Conservation (phyloP, 2,888 invertebrate genomes). For the Microctonus brassicae region DNA sequence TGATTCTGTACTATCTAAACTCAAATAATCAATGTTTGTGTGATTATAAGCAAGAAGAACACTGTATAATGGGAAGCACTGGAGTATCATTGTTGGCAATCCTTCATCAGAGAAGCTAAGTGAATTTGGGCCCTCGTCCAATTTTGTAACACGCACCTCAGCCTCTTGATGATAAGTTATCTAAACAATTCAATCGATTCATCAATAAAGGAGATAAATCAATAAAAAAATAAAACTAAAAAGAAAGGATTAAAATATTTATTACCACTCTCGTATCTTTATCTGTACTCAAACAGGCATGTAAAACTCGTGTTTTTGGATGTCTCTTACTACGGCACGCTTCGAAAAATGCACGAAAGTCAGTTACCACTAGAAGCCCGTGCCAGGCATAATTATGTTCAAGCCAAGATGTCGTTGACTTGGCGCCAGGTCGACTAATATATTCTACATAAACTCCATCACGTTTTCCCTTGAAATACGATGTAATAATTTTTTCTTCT, state of each 20-base stretch:
- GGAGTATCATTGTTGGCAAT: conserved; percentile 75
- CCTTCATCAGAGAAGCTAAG: conserved; percentile 61
- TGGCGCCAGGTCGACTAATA: conserved; percentile 73
- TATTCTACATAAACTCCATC: conserved; percentile 65
- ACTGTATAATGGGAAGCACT: conserved; percentile 88
- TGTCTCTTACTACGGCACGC: conserved; percentile 70
- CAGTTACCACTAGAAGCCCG: conserved; percentile 83
- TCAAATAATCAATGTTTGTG: conserved; percentile 78
- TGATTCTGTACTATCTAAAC: conserved; percentile 72
- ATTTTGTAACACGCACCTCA: conserved; percentile 66
- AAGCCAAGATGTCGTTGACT: conserved; percentile 81
- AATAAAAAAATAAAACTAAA: not conserved
- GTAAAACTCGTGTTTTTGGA: conserved; percentile 75
- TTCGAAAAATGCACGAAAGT: conserved; percentile 82
- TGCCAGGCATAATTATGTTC: conserved; percentile 81
- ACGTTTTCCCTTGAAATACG: conserved; percentile 69
- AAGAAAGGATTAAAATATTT: too few relatives aligned
- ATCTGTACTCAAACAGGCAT: conserved; percentile 85
- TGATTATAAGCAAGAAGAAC: conserved; percentile 83
- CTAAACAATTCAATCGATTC: conserved; percentile 53
- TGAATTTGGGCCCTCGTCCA: conserved; percentile 67
- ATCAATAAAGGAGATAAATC: not conserved
- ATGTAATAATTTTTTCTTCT: conserved; percentile 70
- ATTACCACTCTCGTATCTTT: conserved; percentile 82
- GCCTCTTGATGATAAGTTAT: conserved; percentile 66